These are phyloP conservation scores for Drosophila triauraria DNA, from an alignment of 1,140 invertebrate genomes.

Conservation along the genomic window DNA sequence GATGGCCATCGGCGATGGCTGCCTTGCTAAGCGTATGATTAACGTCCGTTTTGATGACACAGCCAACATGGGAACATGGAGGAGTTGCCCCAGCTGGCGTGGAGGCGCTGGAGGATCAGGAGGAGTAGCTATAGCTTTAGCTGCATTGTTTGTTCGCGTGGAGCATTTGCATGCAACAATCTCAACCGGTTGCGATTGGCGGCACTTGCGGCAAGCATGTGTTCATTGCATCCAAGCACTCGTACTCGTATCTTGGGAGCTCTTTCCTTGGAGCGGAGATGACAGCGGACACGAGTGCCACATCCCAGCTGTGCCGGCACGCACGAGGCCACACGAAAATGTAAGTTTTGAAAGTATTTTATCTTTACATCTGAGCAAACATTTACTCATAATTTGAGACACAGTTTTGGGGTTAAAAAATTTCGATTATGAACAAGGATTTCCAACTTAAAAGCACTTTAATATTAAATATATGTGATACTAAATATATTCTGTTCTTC, in stretches of 20 bases:
- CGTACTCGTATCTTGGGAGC: conserved; percentile 34
- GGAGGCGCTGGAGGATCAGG: conserved; percentile 6
- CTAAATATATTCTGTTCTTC: too few relatives aligned
- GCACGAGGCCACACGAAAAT: conserved; percentile 26
- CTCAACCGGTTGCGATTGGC: conserved; percentile 69
- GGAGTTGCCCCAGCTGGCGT: conserved; percentile 23
- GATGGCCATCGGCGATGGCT: conserved; percentile 68
- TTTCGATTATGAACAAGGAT: too few relatives aligned
- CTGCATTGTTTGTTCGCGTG: conserved; percentile 76
- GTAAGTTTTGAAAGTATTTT: too few relatives aligned
- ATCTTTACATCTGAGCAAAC: too few relatives aligned
- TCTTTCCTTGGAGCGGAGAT: conserved; percentile 23
- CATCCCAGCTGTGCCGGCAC: conserved; percentile 14
- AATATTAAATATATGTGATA: too few relatives aligned
- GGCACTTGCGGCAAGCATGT: conserved; percentile 67
- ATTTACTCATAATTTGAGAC: too few relatives aligned
- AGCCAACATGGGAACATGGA: conserved; percentile 42
- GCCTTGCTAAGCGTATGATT: conserved; percentile 81
- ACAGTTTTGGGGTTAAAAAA: too few relatives aligned
- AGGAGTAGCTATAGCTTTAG: conserved; percentile 31
- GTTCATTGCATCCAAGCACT: conserved; percentile 38
- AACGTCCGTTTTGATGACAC: conserved; percentile 82
- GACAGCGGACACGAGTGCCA: conserved; percentile 34
- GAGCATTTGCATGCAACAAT: conserved; percentile 75
- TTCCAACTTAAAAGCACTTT: too few relatives aligned